phyloP scores from a whole-genome alignment of 2,888 invertebrate genomes.

The Trypoxylon attenuatum region DNA sequence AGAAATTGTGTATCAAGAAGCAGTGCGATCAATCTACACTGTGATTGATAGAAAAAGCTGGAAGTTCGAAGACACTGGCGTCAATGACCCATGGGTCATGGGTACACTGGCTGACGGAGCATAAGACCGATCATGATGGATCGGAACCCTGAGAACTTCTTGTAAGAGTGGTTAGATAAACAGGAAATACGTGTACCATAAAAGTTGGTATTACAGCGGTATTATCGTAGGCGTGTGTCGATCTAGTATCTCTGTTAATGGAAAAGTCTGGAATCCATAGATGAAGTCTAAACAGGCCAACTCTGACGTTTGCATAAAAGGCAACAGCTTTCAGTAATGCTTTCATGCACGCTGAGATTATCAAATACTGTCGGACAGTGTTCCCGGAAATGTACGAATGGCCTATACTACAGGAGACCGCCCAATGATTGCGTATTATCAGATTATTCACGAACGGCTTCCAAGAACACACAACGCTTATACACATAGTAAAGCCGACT shows the following conservation, averaged over 20 bases:
- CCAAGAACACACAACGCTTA: too few relatives aligned
- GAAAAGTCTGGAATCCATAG: not conserved
- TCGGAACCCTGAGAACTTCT: constrained; percentile 47
- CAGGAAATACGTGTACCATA: constrained; percentile 9
- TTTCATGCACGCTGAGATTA: not conserved
- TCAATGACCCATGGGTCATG: constrained; percentile 59
- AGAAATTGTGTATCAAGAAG: constrained; percentile 1
- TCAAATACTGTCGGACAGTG: not conserved
- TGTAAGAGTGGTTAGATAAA: constrained; percentile 29
- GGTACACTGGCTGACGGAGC: constrained; percentile 13
- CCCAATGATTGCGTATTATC: too few relatives aligned
- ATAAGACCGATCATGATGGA: constrained; percentile 59
- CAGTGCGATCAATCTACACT: constrained; percentile 38
- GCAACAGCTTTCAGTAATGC: not conserved
- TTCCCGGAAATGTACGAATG: not conserved
- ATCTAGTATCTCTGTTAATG: not conserved
- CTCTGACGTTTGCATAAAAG: not conserved
- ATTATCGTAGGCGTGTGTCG: not conserved
- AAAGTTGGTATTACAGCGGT: not conserved
- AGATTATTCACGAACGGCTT: too few relatives aligned
- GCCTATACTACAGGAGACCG: not conserved
- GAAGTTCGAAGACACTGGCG: constrained; percentile 65
- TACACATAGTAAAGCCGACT: too few relatives aligned
- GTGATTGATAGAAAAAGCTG: constrained; percentile 58
- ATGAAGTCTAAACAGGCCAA: not conserved